Base-by-base conservation (phyloP, 2,888 invertebrate species). In the Caenorhabditis imperialis region DNA sequence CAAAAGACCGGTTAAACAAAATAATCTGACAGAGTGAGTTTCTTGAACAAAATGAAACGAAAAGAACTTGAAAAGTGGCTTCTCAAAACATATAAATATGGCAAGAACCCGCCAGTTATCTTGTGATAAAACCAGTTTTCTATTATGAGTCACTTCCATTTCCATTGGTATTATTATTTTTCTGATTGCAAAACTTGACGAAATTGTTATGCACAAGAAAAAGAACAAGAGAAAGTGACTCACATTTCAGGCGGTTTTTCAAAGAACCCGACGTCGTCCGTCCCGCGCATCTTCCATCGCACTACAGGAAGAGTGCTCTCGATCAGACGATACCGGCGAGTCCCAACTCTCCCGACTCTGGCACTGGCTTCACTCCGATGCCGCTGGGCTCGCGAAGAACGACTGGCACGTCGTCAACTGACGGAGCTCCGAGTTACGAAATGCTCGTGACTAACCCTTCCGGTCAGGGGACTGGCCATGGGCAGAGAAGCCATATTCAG, bases 291-390 rank as follows among this genome's bases (percentile, higher is more conserved):
- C 53, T 67, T 23, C 73, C 65, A 16, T 23, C 50, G 18, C 30
- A 47, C 45, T 62, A 62, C 22, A 57, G 65, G 23, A 65, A 62
- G 45, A 61, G 57, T 27, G 58, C 61, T 14, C 62, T 74, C 7
- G 74, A 74, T 23, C 62, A 62, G 37, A 47, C 74, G 30, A 69
- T 74, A 16, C 74, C 74, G 27, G 27, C 60, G 1, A 61, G 58
- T 51, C 67, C 73, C 35, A 53, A 35, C 35, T 61, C 61, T 16
- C 69, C 74, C 1, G 70, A 70, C 35, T 57, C 65, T 12, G 16
- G 18, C 0, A 25, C 7, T 3, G 48, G 20, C 30, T 72, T 38
- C 25, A 18, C 42, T 1, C 63, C 71, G 40, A 38, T 57, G 57
- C 51, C 35, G 3, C n/a, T 65, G 20, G 23, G 33, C 0, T 71